Percentiles rank a stretch among this genome's conserved stretches.
Conservation (phyloP, 2,888 invertebrate genomes). For the Sarcophaga variegata region DNA sequence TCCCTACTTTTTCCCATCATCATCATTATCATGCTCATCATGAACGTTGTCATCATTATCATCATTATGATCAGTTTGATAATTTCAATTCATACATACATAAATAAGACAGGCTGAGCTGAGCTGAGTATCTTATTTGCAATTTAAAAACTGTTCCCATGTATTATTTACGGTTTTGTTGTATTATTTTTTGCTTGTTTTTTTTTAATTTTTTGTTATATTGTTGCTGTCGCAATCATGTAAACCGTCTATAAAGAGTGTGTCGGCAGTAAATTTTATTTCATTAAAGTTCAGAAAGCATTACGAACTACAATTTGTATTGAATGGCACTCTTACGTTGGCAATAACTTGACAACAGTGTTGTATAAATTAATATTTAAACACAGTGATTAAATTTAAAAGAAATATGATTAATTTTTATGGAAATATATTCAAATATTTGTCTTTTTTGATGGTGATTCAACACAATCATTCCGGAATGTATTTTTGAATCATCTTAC, state of each 20-base stretch:
- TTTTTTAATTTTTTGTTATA: conserved; percentile 10
- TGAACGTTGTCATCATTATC: too few relatives aligned
- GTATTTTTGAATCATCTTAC: too few relatives aligned
- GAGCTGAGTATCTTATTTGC: conserved; percentile 18
- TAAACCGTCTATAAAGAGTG: conserved; percentile 18
- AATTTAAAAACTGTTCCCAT: conserved; percentile 45
- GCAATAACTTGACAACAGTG: conserved; percentile 27
- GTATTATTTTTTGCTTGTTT: background rate
- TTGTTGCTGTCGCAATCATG: conserved; percentile 36
- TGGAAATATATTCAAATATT: too few relatives aligned
- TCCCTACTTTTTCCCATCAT: conserved; percentile 50
- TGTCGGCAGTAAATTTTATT: conserved; percentile 50
- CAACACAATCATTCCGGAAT: too few relatives aligned
- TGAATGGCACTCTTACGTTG: too few relatives aligned
- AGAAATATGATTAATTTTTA: too few relatives aligned
- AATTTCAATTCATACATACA: conserved; percentile 11
- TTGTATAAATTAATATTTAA: conserved; percentile 35
- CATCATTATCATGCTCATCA: conserved; percentile 24
- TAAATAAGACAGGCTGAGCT: conserved; percentile 7
- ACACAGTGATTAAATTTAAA: too few relatives aligned
- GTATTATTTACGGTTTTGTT: conserved; percentile 51
- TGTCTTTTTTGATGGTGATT: too few relatives aligned
- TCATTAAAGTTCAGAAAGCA: conserved; percentile 37
- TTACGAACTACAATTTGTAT: background rate
- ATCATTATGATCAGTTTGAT: conserved; percentile 28